These are phyloP conservation scores for Tyria jacobaeae DNA, from an alignment of 2,888 invertebrate genomes.

Conservation along the genomic window DNA sequence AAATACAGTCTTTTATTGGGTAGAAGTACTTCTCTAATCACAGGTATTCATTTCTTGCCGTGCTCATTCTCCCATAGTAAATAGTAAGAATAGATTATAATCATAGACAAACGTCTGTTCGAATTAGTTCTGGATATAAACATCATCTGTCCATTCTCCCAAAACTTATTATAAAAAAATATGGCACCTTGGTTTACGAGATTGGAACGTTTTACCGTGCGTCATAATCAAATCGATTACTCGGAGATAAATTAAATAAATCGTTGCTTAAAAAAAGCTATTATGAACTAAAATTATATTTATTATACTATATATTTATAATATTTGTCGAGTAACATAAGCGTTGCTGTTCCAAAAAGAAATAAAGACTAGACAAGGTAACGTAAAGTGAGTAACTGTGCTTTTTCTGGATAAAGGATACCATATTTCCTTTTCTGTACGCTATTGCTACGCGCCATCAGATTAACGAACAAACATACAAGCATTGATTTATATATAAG, in stretches of 20 bases:
- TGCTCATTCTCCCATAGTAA: not conserved
- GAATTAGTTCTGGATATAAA: not conserved
- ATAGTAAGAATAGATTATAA: not conserved
- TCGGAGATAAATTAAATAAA: not conserved
- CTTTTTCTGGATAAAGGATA: too few species aligned
- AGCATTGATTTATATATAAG: too few species aligned
- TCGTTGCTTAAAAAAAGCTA: too few species aligned
- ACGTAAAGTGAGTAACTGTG: not conserved
- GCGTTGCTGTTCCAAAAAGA: not conserved
- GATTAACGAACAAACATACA: too few species aligned
- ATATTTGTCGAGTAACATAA: conserved; percentile 1
- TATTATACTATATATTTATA: not conserved
- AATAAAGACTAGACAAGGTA: not conserved
- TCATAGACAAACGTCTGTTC: not conserved
- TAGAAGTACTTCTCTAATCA: not conserved
- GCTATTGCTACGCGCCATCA: too few species aligned
- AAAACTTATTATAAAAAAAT: not conserved
- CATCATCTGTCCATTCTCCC: not conserved
- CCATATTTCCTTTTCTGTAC: too few species aligned
- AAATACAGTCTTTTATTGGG: not conserved
- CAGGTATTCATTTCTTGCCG: not conserved
- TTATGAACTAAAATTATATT: not conserved
- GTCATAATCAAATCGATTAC: not conserved
- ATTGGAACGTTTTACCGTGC: conserved; percentile 7
- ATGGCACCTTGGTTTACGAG: not conserved